phyloP scores from a whole-genome alignment of 2,113 vertebrate species.

The Nasalis larvatus region DNA sequence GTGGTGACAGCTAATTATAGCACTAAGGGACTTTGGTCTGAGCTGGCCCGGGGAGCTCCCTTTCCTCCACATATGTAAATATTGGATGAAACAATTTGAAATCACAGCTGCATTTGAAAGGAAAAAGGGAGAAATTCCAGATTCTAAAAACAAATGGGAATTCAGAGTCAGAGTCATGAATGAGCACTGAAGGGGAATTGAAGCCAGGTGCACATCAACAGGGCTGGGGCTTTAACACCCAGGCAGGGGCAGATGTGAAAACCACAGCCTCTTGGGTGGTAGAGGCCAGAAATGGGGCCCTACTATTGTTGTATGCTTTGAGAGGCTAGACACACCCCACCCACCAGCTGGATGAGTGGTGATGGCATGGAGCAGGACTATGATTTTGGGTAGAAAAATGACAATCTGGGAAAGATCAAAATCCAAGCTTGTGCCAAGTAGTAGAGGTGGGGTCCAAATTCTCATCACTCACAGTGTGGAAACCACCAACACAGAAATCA shows the following conservation, averaged over 20 bases:
- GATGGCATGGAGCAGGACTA: not conserved
- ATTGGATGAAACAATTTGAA: constrained; percentile 56
- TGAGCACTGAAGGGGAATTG: not conserved
- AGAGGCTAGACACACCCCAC: not conserved
- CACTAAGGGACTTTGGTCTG: constrained; percentile 26
- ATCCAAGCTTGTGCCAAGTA: not conserved
- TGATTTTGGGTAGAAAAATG: not conserved
- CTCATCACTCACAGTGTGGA: not conserved
- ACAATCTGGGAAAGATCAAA: not conserved
- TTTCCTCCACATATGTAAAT: constrained; percentile 24
- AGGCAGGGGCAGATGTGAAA: not conserved
- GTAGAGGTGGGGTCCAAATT: not conserved
- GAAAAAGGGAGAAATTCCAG: not conserved
- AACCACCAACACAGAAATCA: constrained; percentile 11
- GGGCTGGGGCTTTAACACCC: not conserved
- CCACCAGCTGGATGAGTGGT: not conserved
- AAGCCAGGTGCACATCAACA: not conserved
- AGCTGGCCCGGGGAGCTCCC: not conserved
- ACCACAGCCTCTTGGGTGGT: not conserved
- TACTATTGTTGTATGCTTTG: not conserved
- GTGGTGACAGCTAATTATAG: constrained; percentile 56
- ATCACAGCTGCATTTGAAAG: constrained; percentile 16
- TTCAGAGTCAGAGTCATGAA: not conserved
- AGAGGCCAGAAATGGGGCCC: not conserved
- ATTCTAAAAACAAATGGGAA: not conserved